These are phyloP conservation scores for Alosa alosa DNA, from an alignment of 2,113 vertebrate genomes.

Conservation along the genomic window DNA sequence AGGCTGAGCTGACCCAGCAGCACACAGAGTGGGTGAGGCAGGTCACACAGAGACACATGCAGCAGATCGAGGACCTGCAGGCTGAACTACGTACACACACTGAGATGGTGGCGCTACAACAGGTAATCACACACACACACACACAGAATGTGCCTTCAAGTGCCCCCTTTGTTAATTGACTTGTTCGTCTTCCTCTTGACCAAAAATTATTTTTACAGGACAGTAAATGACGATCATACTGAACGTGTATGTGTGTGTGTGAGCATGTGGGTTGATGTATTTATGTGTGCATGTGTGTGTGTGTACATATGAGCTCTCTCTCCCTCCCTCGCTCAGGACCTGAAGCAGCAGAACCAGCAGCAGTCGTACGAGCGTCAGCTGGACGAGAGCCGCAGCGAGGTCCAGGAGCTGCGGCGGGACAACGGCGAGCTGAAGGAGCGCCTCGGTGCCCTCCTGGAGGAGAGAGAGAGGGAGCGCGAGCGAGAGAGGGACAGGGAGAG, in stretches of 20 bases:
- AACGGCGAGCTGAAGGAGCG: constrained; percentile 78
- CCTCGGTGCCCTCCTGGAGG: constrained; percentile 68
- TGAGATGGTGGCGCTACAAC: constrained; percentile 74
- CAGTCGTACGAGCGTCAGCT: constrained; percentile 75
- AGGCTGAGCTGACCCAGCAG: constrained; percentile 82
- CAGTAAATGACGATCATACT: no score
- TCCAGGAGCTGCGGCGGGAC: constrained; percentile 76
- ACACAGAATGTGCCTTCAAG: neutral
- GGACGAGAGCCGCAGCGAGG: constrained; percentile 75
- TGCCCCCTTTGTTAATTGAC: neutral
- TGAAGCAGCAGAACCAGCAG: constrained; percentile 76
- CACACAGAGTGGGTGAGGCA: constrained; percentile 75
- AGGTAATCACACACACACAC: constrained; percentile 58
- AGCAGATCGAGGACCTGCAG: constrained; percentile 82
- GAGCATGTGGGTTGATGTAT: no score
- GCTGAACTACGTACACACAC: constrained; percentile 76
- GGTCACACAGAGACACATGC: constrained; percentile 82
- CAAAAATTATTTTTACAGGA: neutral
- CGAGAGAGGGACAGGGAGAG: constrained; percentile 78
- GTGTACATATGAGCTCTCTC: no score
- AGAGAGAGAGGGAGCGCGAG: constrained; percentile 67
- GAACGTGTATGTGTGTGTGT: neutral
- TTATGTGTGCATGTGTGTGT: no score
- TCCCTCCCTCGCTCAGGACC: constrained; percentile 66
- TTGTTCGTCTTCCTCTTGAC: neutral